Conservation (phyloP, 2,113 vertebrate genomes). For the Hemicordylus capensis region DNA sequence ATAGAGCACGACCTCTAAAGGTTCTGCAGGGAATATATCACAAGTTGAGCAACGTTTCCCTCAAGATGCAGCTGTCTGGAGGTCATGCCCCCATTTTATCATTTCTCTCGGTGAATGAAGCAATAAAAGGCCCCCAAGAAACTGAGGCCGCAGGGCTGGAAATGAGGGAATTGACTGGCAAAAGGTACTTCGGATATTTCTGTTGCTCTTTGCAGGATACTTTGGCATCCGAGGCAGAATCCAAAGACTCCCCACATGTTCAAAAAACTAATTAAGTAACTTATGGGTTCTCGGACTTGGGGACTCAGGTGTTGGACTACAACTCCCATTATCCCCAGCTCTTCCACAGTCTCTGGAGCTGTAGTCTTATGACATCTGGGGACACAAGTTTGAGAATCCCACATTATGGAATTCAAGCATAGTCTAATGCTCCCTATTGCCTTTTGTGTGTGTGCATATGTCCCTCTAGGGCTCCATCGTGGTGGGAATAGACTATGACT, state of each 20-base stretch:
- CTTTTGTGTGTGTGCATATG: background rate
- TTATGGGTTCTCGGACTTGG: too few relatives aligned
- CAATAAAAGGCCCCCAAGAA: background rate
- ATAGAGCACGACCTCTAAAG: background rate
- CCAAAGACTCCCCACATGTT: background rate
- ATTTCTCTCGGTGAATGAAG: background rate
- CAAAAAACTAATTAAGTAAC: background rate
- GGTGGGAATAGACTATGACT: slow-evolving; percentile 93
- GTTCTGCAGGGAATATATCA: background rate
- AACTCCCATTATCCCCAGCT: too few relatives aligned
- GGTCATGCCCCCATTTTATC: background rate
- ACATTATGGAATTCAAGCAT: too few relatives aligned
- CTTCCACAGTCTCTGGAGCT: too few relatives aligned
- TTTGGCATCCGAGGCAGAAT: background rate
- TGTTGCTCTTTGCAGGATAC: background rate
- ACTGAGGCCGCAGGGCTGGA: background rate
- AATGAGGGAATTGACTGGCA: background rate
- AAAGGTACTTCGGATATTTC: background rate
- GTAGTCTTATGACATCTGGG: too few relatives aligned
- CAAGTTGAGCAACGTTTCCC: background rate
- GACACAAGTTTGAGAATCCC: too few relatives aligned
- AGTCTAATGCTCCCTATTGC: background rate
- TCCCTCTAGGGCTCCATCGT: slow-evolving; percentile 90
- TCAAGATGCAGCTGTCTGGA: background rate
- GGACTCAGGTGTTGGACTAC: too few relatives aligned